Conservation (phyloP, 2,797 vertebrate genomes). For the Rousettus madagascariensis region DNA sequence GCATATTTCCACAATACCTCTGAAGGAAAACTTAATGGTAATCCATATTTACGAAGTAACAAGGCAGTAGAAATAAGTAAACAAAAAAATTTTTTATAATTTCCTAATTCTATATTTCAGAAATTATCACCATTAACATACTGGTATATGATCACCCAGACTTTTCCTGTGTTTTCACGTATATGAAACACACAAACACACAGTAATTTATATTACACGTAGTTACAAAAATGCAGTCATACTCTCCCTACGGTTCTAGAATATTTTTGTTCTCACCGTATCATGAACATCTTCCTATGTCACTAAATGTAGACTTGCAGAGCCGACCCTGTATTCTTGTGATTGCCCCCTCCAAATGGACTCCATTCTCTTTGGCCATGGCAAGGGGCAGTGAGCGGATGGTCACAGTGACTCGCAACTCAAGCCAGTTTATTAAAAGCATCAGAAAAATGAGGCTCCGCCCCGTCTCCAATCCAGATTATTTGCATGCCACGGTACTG, state of each 20-base stretch:
- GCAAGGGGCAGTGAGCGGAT: too few relatives aligned
- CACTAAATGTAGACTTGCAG: background rate
- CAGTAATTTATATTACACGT: background rate
- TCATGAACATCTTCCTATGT: background rate
- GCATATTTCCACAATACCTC: background rate
- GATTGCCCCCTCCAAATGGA: background rate
- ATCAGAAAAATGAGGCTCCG: too few relatives aligned
- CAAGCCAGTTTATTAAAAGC: too few relatives aligned
- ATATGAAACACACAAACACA: background rate
- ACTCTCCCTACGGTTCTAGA: too few relatives aligned
- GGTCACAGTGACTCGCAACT: too few relatives aligned
- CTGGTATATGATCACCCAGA: background rate
- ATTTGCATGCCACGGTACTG: too few relatives aligned
- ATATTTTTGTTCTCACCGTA: background rate
- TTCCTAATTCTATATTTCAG: background rate
- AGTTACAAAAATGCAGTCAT: background rate
- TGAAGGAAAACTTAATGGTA: background rate
- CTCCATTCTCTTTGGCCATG: too few relatives aligned
- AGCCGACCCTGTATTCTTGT: background rate
- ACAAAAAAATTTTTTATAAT: background rate
- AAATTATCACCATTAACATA: background rate
- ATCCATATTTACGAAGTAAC: background rate
- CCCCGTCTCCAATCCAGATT: too few relatives aligned
- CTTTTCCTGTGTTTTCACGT: background rate
- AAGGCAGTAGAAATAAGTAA: background rate